Base-by-base conservation (phyloP, 2,113 vertebrate genomes). In the Hystrix brachyura region DNA sequence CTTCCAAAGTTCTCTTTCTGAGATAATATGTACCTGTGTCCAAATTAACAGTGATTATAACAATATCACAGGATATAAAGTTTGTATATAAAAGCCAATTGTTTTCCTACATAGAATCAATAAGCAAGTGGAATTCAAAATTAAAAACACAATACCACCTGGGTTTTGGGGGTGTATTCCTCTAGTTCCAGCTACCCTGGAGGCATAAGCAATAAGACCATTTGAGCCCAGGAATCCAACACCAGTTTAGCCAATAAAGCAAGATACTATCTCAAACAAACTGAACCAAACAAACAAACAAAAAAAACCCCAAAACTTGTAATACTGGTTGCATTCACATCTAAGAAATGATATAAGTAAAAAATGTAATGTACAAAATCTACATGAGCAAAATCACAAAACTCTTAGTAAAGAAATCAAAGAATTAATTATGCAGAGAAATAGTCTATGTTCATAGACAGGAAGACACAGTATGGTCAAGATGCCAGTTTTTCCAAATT, bases 1-100 rank as follows among this genome's bases (percentile, higher is more conserved):
- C 43, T 82, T 84, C 78, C 78, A 32, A 86, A 78, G 25, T 51
- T 60, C 60, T 94, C 92, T 95, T 89, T 32, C 60, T 96, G 15
- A 76, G 53, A 15, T 48, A n/a, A 82, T 48, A 53, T 48, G 18
- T 55, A 87, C 32, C 72, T 76, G 19, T 64, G 32, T 48, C 51
- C 64, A 60, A 87, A 90, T 79, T 72, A 94, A 87, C 34, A 55
- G 7, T 60, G 65, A 60, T 72, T 60, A 92, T 14, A 72, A 34
- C 27, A 57, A 71, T n/a, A 32, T 71, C 55, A 13, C 46, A 81
- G 11, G 51, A 46, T 46, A 32, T 34, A 55, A 90, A 51, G 9
- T 81, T 81, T 69, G 55, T 46, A 69, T 69, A 55, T 27, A 81
- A 91, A 91, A 80, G 17, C 3, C 48, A 69, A 71, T 13, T 71